phyloP scores from a whole-genome alignment of 1,140 invertebrate species.

The Ostrea denselamellosa region DNA sequence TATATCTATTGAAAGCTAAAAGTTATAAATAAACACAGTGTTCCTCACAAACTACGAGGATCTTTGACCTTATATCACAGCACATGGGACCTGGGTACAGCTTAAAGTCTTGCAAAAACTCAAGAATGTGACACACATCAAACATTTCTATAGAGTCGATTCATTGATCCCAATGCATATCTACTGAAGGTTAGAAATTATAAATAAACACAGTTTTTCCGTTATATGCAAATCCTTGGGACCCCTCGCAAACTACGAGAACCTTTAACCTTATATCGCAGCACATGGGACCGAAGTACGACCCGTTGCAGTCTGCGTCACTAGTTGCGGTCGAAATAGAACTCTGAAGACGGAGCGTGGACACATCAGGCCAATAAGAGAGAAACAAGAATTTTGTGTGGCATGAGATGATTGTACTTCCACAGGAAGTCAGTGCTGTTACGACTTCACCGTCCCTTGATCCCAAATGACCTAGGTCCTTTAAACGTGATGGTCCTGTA shows the following conservation, averaged over 20 bases:
- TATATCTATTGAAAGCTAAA: not conserved
- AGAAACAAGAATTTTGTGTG: not conserved
- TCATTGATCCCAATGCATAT: too few relatives aligned
- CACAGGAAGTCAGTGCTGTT: not conserved
- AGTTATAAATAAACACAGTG: not conserved
- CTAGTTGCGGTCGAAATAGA: not conserved
- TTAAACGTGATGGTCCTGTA: not conserved
- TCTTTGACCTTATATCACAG: not conserved
- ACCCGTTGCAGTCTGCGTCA: too few relatives aligned
- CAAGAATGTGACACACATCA: too few relatives aligned
- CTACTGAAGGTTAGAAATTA: not conserved
- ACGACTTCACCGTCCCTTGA: not conserved
- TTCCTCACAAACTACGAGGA: not conserved
- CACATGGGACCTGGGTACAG: not conserved
- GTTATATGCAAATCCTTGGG: not conserved
- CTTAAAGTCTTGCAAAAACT: too few relatives aligned
- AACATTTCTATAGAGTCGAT: too few relatives aligned
- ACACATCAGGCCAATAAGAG: not conserved
- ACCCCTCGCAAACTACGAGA: not conserved
- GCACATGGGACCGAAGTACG: not conserved
- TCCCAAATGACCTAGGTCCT: not conserved
- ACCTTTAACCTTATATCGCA: not conserved
- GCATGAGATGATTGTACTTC: not conserved
- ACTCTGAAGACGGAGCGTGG: not conserved
- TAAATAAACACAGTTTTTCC: not conserved